A percentile compares a stretch with the other conserved stretches of the same genome.
These are phyloP conservation scores for Spinibarbus caldwelli DNA, from an alignment of 2,797 vertebrate species.

Conservation along the genomic window DNA sequence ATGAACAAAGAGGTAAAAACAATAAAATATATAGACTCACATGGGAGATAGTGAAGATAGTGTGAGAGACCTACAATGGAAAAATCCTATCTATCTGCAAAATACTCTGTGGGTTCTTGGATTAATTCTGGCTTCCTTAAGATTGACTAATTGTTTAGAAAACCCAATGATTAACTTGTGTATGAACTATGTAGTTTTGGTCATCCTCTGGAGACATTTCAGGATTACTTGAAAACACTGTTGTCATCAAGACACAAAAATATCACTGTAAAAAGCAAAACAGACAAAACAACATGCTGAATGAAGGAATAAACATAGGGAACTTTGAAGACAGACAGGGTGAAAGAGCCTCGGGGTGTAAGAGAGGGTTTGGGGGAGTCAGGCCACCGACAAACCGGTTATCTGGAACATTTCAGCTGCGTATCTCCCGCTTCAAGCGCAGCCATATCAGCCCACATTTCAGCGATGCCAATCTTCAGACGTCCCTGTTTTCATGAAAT, in stretches of 20 bases:
- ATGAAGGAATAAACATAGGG: slow-evolving; percentile 13
- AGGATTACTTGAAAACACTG: background rate
- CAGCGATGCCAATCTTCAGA: slow-evolving; percentile 77
- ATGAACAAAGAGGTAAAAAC: slow-evolving; percentile 13
- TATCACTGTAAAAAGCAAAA: background rate
- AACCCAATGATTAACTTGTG: background rate
- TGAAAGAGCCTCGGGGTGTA: slow-evolving; percentile 44
- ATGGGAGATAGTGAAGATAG: background rate
- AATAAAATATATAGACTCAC: background rate
- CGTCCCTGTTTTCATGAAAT: slow-evolving; percentile 73
- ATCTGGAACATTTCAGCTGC: slow-evolving; percentile 66
- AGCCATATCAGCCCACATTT: slow-evolving; percentile 59
- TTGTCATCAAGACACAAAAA: slow-evolving; percentile 5
- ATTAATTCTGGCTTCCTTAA: background rate
- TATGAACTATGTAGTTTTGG: background rate
- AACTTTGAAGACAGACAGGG: slow-evolving; percentile 35
- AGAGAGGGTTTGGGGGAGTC: slow-evolving; percentile 46
- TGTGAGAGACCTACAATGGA: background rate
- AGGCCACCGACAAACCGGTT: slow-evolving; percentile 55
- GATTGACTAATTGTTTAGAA: background rate
- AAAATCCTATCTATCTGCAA: too few species aligned
- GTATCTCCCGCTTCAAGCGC: slow-evolving; percentile 57
- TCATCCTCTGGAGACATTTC: background rate
- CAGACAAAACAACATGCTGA: background rate
- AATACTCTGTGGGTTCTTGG: background rate